Conservation (phyloP, 2,888 invertebrate genomes). For the Aromia moschata region DNA sequence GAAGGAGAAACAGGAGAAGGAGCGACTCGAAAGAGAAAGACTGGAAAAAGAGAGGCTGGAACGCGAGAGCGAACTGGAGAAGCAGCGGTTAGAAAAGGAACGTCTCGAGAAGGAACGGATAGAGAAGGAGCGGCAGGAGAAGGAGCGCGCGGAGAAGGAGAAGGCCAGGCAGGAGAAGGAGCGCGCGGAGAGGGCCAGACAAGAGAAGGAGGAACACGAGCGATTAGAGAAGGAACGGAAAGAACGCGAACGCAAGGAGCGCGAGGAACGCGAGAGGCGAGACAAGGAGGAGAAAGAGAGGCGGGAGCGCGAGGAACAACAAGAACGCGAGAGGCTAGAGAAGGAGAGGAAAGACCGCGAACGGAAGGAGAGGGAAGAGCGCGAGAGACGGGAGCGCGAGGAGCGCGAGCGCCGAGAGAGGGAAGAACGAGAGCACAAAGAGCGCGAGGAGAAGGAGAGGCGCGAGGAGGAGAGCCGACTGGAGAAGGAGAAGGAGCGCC, state of each 20-base stretch:
- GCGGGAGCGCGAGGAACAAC: conserved; percentile 51
- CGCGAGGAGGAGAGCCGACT: conserved; percentile 43
- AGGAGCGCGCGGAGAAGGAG: conserved; percentile 56
- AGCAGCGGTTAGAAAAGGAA: conserved; percentile 56
- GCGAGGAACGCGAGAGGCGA: conserved; percentile 56
- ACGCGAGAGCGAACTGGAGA: conserved; percentile 49
- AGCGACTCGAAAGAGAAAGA: conserved; percentile 58
- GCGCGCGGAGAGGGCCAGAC: conserved; percentile 47
- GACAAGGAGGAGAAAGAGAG: conserved; percentile 51
- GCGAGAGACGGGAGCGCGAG: conserved; percentile 42
- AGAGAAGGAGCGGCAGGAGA: conserved; percentile 60
- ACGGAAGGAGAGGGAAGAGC: conserved; percentile 52
- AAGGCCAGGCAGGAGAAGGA: conserved; percentile 51
- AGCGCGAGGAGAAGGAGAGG: conserved; percentile 53
- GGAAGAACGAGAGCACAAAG: conserved; percentile 55
- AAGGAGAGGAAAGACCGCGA: conserved; percentile 56
- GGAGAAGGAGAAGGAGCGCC: conserved; percentile 58
- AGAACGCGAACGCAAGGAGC: conserved; percentile 47
- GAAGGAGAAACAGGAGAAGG: conserved; percentile 61
- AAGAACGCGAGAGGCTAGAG: conserved; percentile 46
- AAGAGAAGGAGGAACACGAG: conserved; percentile 50
- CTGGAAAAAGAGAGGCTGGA: conserved; percentile 57
- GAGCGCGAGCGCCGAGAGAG: conserved; percentile 48
- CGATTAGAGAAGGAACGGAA: conserved; percentile 38
- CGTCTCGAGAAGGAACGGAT: conserved; percentile 58